Base-by-base conservation (phyloP, 2,797 vertebrate genomes). In the Anguilla megastoma region DNA sequence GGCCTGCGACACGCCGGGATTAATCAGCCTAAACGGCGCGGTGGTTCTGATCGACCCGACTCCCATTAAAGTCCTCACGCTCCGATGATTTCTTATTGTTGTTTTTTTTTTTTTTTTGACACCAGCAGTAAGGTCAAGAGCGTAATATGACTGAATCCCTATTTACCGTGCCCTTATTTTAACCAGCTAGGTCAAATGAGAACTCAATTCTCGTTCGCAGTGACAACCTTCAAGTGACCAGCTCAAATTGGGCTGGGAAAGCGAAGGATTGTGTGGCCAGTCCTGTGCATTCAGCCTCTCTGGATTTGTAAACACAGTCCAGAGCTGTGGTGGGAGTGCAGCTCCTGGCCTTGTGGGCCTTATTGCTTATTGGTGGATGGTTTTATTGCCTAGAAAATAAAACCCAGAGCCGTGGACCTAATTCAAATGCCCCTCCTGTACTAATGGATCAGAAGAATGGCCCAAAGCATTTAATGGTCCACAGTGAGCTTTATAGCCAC, bases 391-490 rank as follows among this genome's bases (percentile, higher is more conserved):
- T 88, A 91, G 92, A 89, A 89, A 88, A 93, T 93, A 87, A 93
- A 92, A 91, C 94, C 69, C 86, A 88, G 89, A 93, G 91, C 89
- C 91, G 80, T 90, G 87, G 90, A 90, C 90, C 92, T 90, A 91
- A 92, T 92, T 91, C 91, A 92, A 93, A 91, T 93, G 92, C 90
- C 90, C 88, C 87, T 9, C 85, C 92, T 88, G 85, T 91, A 91
- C 91, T 93, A 93, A 95, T 94, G 93, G 91, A 93, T 94, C 92
- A 89, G 87, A 92, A 90, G 90, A 90, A 91, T 90, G 87, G 86
- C 87, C 91, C 89, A 88, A 88, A 79, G 80, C 91, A 90, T 91
- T 92, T 94, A 93, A 93, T 92, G 90, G 90, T 80, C 91, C 91
- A 89, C 33, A 0, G 86, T 48, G 85, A 88, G 89, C 92, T 94